Conservation (phyloP, 2,797 vertebrate species). For the Poeciliopsis paucimaculata region DNA sequence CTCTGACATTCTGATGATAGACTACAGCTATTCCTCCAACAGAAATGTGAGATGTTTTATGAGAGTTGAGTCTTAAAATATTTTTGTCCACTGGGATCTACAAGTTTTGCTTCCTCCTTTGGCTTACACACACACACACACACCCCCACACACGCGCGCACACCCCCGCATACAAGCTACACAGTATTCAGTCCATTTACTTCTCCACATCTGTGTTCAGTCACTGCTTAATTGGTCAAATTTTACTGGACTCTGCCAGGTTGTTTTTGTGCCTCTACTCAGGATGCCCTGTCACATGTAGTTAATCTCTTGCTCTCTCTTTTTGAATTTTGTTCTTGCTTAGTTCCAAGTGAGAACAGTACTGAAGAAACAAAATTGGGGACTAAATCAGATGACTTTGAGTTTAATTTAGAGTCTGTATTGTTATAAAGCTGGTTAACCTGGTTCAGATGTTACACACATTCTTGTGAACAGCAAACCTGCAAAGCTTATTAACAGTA, state of each 20-base stretch:
- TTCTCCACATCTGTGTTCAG: conserved; percentile 14
- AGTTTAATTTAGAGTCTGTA: neutral
- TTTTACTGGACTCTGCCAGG: neutral
- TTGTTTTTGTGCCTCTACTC: neutral
- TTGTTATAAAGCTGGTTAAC: neutral
- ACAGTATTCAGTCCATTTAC: neutral
- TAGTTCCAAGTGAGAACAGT: neutral
- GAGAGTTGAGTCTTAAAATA: neutral
- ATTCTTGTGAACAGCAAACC: neutral
- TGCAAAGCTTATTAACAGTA: neutral
- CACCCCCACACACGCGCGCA: no score
- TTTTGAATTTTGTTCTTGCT: neutral
- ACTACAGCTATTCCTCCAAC: neutral
- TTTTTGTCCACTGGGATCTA: neutral
- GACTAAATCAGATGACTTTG: neutral
- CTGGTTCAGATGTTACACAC: neutral
- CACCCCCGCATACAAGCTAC: neutral
- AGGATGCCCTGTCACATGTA: neutral
- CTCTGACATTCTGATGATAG: neutral
- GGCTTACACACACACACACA: neutral
- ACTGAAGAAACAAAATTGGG: neutral
- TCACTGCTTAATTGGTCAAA: neutral
- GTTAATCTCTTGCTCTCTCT: neutral
- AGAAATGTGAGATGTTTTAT: neutral
- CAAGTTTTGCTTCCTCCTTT: neutral